Evolutionary conservation across 1,140 invertebrate species (phyloP).

Genomic region (Metopolophium dirhodum): DNA sequence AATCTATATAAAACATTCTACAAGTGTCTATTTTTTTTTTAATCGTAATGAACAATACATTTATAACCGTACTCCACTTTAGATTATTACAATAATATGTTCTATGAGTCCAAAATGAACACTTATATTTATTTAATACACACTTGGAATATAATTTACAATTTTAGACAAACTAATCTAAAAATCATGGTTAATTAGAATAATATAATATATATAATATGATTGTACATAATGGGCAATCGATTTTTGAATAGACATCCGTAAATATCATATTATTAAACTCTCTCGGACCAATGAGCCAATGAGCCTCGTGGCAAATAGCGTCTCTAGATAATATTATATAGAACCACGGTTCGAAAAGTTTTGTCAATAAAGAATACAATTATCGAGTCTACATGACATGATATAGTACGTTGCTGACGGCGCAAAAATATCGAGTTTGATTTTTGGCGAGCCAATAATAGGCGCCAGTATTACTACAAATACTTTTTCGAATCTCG

Average conservation of each 20-base stretch:
- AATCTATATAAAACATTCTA: no score
- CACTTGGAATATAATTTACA: no score
- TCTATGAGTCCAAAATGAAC: no score
- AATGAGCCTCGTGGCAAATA: neutral
- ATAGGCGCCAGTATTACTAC: neutral
- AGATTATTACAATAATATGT: no score
- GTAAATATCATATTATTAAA: neutral
- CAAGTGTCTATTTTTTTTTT: no score
- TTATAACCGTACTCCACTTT: no score
- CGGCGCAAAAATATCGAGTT: neutral
- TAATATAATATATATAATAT: no score
- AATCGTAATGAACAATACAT: no score
- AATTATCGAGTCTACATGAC: neutral
- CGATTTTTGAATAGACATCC: neutral
- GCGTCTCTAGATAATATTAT: neutral
- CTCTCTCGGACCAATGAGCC: neutral
- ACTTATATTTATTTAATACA: no score
- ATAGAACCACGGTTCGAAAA: neutral
- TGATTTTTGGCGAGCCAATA: neutral
- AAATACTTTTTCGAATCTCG: neutral
- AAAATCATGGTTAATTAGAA: neutral
- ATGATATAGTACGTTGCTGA: neutral
- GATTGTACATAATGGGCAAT: neutral
- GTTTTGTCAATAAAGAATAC: neutral
- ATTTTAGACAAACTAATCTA: neutral